Base-by-base conservation (phyloP, 1,140 invertebrate species). In the Trypoxylus dichotomus region DNA sequence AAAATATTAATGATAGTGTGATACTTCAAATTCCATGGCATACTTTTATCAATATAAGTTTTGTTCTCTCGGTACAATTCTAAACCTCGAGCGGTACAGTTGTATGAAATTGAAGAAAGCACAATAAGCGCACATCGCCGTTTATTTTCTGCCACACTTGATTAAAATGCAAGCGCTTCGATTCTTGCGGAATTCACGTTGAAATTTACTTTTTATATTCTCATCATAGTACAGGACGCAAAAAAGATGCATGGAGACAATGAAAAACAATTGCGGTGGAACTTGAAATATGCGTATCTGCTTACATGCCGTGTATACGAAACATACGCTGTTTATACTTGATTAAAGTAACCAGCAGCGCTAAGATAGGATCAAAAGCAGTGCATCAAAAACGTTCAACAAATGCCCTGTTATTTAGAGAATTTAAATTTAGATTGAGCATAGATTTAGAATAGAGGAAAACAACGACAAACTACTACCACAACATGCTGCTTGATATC, bases 181-280 rank as follows among this genome's bases (percentile, higher is more conserved):
- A 54, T 54, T 54, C 47, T 19, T 19, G 47, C 13, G 47, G 47
- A 54, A 54, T 54, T 54, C 15, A 54, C 47, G 19, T 54, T 54
- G 47, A 54, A 54, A 54, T 54, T 54, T 54, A 54, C 47, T 54
- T 54, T 54, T 54, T 54, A 19, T 19, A 54, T 54, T 54, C 47
- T 54, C 47, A n/a, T 15, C 47, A 54, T 54, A 54, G 15, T n/a
- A 19, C 47, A 19, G n/a, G 47, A 54, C 47, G 47, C n/a, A 54
- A 54, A 54, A 54, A 54, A 54, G 15, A n/a, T 54, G 47, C 47
- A 54, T 54, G 47, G 6, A 54, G 47, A 54, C 47, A 54, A 54
- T 54, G 47, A 54, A 54, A 54, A 54, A 19, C 47, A 54, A 54
- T 54, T 54, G 47, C 47, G 19, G 6, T 54, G 47, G 47, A 15